Conservation (phyloP, 2,113 vertebrate species). For the Miniopterus natalensis region DNA sequence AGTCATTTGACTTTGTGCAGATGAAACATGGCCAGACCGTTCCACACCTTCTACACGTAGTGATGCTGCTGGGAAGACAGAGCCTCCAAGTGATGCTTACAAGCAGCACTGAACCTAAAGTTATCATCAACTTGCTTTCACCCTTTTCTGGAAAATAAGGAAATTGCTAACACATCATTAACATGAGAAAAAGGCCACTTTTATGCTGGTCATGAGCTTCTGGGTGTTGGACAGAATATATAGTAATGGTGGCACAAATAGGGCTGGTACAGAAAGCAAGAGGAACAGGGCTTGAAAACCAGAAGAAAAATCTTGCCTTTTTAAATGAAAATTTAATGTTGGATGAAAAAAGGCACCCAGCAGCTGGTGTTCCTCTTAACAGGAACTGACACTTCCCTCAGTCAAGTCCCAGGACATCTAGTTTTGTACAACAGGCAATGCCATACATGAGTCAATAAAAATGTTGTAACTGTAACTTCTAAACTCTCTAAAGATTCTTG, state of each 20-base stretch:
- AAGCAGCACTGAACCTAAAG: conserved; percentile 36
- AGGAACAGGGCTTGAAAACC: not conserved
- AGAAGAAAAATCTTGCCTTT: conserved; percentile 5
- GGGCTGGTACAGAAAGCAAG: not conserved
- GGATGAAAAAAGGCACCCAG: not conserved
- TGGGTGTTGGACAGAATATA: not conserved
- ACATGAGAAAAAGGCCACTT: conserved; percentile 8
- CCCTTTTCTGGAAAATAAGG: conserved; percentile 36
- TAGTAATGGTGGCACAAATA: conserved; percentile 7
- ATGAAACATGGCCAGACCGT: conserved; percentile 10
- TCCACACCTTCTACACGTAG: conserved; percentile 23
- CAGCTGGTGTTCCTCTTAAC: conserved; percentile 46
- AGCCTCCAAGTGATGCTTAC: not conserved
- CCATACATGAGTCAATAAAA: conserved; percentile 49
- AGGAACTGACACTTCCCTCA: conserved; percentile 63
- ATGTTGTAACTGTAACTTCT: conserved; percentile 21
- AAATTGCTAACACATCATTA: conserved; percentile 11
- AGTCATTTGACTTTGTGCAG: conserved; percentile 39
- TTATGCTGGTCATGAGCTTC: not conserved
- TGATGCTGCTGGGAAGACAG: not conserved
- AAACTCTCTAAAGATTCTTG: conserved; percentile 25
- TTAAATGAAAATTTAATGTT: conserved; percentile 65
- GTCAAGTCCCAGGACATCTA: conserved; percentile 33
- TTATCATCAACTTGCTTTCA: conserved; percentile 50
- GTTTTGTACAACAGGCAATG: conserved; percentile 41